Conservation (phyloP, 2,797 vertebrate genomes). For the Ficedula albicollis region DNA sequence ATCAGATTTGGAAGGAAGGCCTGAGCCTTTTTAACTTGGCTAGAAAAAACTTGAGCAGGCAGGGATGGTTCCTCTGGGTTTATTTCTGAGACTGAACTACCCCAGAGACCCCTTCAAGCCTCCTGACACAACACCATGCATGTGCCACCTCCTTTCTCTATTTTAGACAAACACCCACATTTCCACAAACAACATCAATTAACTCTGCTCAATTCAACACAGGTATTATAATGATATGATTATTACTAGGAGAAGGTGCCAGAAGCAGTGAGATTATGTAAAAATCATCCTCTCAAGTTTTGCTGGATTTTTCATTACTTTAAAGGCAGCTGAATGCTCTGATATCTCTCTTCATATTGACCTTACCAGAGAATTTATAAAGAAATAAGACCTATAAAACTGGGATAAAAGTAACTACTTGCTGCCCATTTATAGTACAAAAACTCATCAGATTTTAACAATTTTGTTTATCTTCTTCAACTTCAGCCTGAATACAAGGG, state of each 20-base stretch:
- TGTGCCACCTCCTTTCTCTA: not conserved
- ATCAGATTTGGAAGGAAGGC: not conserved
- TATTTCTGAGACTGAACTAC: not conserved
- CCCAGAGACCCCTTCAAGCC: not conserved
- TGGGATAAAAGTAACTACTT: not conserved
- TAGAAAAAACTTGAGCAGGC: not conserved
- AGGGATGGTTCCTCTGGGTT: not conserved
- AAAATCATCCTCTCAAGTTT: not conserved
- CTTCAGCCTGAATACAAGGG: not conserved
- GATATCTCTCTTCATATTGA: not conserved
- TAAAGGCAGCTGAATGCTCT: not conserved
- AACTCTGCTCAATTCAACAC: not conserved
- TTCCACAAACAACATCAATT: not conserved
- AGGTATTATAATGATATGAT: not conserved
- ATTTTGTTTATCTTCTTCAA: not conserved
- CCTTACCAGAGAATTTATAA: not conserved
- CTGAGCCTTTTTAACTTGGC: not conserved
- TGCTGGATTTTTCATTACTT: not conserved
- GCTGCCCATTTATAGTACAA: accelerated
- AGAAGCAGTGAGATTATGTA: not conserved
- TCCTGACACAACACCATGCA: not conserved
- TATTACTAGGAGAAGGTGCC: not conserved
- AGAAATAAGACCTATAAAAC: not conserved
- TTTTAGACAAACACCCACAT: not conserved
- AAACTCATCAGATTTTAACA: not conserved